Evolutionary conservation across 2,113 vertebrate genomes (phyloP), one percentile per base, ranked within the genome.

Genomic region (Bubalus kerabau): DNA sequence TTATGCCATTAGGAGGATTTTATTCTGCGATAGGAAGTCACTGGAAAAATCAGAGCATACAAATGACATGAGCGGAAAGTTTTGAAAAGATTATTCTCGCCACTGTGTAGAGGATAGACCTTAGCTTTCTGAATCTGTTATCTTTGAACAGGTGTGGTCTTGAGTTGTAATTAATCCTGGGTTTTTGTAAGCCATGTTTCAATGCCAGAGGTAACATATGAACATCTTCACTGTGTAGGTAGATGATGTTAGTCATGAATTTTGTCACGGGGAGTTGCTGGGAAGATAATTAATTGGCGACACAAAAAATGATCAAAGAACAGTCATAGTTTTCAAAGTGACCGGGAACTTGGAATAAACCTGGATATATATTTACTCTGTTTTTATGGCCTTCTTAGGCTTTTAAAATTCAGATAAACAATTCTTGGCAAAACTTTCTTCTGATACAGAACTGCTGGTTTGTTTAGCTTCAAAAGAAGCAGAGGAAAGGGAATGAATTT

Each of bases 131-230:
- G 54, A n/a, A 83, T 11, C 12, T 56, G 11, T 74, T 88, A 56
- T 56, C 24, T 82, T 46, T 26, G 46, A 93, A 96, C 97, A 98
- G 87, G 92, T 97, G 94, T 91, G 78, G 46, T 54, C 93, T 59
- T 59, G 78, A 96, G 96, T 50, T 94, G 40, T 91, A 92, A 96
- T 96, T 93, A 97, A 95, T 96, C 92, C 83, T 92, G 23, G 14
- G 12, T 76, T 87, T 92, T 32, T 32, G 19, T 82, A 85, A 81
- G 64, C 57, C 32, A 57, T 94, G 84, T 90, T 91, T 97, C 90
- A 85, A 74, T 86, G 95, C 86, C 36, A 92, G 12, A 95, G 92
- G 54, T 36, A 81, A 84, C 14, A 32, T 30, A 52, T 19, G 83
- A 87, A 15, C 89, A 87, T 67, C 60, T 85, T 94, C 36, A n/a